These are phyloP conservation scores for Valencia hispanica DNA, from an alignment of 2,797 vertebrate species.

Conservation along the genomic window DNA sequence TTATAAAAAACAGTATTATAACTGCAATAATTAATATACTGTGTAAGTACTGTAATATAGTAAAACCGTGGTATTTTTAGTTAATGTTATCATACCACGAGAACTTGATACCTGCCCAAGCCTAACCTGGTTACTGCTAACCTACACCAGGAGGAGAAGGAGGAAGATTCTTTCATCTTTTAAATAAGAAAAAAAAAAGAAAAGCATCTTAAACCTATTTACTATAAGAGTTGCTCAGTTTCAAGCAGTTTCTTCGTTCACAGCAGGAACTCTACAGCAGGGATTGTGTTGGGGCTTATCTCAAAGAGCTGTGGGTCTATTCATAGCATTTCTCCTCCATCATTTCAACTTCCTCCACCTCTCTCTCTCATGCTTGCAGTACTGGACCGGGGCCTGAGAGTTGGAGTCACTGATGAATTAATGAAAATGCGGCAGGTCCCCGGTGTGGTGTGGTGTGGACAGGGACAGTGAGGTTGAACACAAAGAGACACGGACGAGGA, in stretches of 20 bases:
- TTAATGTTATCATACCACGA: background rate
- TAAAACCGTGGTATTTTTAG: background rate
- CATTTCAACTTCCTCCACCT: slow-evolving; percentile 48
- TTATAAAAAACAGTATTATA: background rate
- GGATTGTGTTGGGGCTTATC: slow-evolving; percentile 38
- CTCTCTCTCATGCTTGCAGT: slow-evolving; percentile 18
- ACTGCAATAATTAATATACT: background rate
- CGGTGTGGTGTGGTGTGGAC: slow-evolving; percentile 12
- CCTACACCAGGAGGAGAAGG: slow-evolving; percentile 10
- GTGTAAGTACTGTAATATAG: background rate
- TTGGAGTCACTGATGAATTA: slow-evolving; percentile 48
- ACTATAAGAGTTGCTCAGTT: slow-evolving; percentile 16
- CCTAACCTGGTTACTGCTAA: slow-evolving; percentile 23
- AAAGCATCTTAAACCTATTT: slow-evolving; percentile 17
- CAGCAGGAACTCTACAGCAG: slow-evolving; percentile 39
- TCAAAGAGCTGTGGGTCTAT: slow-evolving; percentile 54
- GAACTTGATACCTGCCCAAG: background rate
- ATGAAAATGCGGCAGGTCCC: slow-evolving; percentile 57
- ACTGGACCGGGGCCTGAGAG: slow-evolving; percentile 30
- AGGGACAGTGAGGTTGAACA: slow-evolving; percentile 22
- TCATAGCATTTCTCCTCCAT: slow-evolving; percentile 62
- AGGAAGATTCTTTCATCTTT: slow-evolving; percentile 33
- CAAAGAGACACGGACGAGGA: slow-evolving; percentile 19
- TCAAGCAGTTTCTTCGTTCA: slow-evolving; percentile 22
- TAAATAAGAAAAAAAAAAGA: slow-evolving; percentile 8